Percentiles rank a stretch among this genome's conserved stretches.
These are phyloP conservation scores for Camelus bactrianus DNA, from an alignment of 2,113 vertebrate species.

Conservation along the genomic window DNA sequence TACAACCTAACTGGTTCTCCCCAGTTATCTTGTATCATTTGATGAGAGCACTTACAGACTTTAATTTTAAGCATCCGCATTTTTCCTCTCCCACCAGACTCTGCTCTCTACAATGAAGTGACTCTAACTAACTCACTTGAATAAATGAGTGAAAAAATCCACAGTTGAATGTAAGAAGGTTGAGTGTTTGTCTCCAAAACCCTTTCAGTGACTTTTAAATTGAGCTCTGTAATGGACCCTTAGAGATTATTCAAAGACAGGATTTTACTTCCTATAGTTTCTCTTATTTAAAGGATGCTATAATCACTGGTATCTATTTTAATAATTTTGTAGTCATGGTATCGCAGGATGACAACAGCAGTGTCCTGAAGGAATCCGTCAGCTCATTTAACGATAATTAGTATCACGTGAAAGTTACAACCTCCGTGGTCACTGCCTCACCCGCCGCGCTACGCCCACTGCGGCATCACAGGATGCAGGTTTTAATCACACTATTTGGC, in stretches of 20 bases:
- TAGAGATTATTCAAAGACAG: not conserved
- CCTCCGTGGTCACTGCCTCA: fast-evolving
- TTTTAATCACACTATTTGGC: not conserved
- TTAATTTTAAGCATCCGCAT: not conserved
- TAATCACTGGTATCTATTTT: not conserved
- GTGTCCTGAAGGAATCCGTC: too few species aligned
- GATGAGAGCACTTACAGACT: not conserved
- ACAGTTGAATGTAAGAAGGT: not conserved
- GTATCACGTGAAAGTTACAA: too few species aligned
- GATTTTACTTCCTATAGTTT: not conserved
- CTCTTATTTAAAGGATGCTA: not conserved
- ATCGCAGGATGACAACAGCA: not conserved
- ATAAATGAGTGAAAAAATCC: not conserved
- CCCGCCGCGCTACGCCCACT: not conserved
- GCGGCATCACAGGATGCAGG: fast-evolving
- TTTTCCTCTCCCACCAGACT: not conserved
- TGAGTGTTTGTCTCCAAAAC: not conserved
- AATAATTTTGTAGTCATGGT: not conserved
- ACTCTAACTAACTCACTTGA: not conserved
- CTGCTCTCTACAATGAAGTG: not conserved
- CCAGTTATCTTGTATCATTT: fast-evolving
- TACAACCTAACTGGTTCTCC: not conserved
- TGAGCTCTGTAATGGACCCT: not conserved
- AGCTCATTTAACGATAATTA: not conserved
- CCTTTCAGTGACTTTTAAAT: not conserved